Evolutionary conservation across 2,113 vertebrate genomes (phyloP).

Genomic region (Hipposideros armiger): DNA sequence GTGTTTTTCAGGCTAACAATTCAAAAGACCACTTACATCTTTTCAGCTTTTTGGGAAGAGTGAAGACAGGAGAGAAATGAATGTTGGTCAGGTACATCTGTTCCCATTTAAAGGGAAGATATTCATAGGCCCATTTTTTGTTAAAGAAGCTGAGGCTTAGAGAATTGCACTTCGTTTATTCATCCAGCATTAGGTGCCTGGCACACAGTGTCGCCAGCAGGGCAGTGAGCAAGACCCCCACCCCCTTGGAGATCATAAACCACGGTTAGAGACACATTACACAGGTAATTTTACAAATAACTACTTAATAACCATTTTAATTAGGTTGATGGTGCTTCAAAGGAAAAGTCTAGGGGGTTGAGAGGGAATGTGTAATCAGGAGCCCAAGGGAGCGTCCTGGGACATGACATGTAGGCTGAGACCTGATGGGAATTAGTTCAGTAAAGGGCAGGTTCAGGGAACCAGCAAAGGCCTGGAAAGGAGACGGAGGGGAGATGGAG

Average conservation of each 20-base stretch:
- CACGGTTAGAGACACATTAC: background rate
- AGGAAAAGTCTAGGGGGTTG: background rate
- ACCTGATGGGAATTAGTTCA: background rate
- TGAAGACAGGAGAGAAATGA: background rate
- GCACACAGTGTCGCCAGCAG: background rate
- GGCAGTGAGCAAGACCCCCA: background rate
- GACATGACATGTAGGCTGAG: background rate
- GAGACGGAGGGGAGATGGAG: background rate
- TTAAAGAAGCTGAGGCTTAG: background rate
- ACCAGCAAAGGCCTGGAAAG: background rate
- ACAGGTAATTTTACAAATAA: background rate
- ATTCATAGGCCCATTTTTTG: background rate
- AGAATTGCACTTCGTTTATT: background rate
- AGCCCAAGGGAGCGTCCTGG: background rate
- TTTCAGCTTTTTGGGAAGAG: background rate
- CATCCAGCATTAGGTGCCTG: too few species aligned
- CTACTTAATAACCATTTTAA: background rate
- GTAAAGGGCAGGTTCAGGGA: background rate
- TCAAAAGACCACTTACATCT: constrained; percentile 38
- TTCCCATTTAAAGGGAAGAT: background rate
- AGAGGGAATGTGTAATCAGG: background rate
- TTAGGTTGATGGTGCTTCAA: background rate
- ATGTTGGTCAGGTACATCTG: background rate
- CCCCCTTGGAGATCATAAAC: background rate
- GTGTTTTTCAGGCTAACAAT: background rate